Evolutionary conservation across 2,113 vertebrate genomes (phyloP).

Genomic region (Pomatorhinus ruficollis): DNA sequence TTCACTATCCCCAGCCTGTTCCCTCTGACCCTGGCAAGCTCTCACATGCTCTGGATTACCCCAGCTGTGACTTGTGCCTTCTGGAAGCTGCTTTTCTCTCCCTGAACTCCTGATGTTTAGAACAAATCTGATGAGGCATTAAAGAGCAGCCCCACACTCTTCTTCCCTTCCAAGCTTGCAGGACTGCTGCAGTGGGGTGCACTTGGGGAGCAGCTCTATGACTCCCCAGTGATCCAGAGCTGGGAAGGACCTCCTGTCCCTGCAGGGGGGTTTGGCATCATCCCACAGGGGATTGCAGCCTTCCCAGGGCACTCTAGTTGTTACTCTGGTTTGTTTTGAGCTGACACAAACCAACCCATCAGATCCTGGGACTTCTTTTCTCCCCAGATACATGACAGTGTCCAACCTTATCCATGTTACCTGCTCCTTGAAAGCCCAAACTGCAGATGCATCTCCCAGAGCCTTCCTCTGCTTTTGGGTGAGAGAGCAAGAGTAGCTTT

Average conservation of each 20-base stretch:
- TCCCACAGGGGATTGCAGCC: neutral
- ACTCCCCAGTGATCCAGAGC: neutral
- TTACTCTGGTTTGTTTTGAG: neutral
- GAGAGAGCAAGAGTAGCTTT: neutral
- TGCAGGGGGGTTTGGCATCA: neutral
- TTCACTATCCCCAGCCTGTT: neutral
- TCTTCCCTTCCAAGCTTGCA: neutral
- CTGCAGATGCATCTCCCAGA: fast-evolving
- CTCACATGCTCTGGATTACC: neutral
- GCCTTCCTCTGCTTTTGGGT: neutral
- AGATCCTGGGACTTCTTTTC: neutral
- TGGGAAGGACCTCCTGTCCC: neutral
- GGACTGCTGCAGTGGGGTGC: neutral
- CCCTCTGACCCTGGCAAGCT: neutral
- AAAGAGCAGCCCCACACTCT: neutral
- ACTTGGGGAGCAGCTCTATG: neutral
- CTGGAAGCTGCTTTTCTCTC: neutral
- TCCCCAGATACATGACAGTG: neutral
- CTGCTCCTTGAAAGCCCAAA: neutral
- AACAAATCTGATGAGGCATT: neutral
- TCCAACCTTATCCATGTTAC: fast-evolving
- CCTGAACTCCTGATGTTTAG: neutral
- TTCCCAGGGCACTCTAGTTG: fast-evolving
- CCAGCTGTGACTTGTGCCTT: neutral
- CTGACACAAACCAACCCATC: neutral